A percentile compares a stretch with the other conserved stretches of the same genome.
Evolutionary conservation across 2,888 invertebrate species (phyloP).

Genomic region (Sussaba pulchella): DNA sequence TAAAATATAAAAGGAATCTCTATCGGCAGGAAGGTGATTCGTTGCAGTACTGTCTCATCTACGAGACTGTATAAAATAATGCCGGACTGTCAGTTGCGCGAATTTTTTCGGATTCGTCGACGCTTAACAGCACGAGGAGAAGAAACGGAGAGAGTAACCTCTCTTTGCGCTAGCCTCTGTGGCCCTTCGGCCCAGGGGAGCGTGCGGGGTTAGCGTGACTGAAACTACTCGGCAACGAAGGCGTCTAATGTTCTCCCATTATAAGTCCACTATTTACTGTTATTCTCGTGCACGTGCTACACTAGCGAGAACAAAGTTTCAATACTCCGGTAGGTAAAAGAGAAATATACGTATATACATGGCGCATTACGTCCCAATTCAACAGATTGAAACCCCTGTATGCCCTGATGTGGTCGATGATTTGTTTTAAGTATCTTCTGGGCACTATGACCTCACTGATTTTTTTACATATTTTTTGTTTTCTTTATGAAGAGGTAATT

Average conservation of each 20-base stretch:
- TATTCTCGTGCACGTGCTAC: constrained; percentile 5
- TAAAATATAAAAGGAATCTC: too few relatives aligned
- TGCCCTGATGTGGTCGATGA: too few relatives aligned
- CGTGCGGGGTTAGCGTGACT: constrained; percentile 41
- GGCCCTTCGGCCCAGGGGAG: constrained; percentile 1
- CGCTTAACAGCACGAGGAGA: neutral
- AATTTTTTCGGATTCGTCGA: neutral
- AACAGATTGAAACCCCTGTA: too few relatives aligned
- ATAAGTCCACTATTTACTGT: constrained; percentile 18
- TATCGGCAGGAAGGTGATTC: too few relatives aligned
- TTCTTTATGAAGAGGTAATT: too few relatives aligned
- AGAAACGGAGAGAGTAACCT: constrained; percentile 27
- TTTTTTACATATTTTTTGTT: too few relatives aligned
- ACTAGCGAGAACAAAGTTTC: constrained; percentile 9
- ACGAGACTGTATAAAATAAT: too few relatives aligned
- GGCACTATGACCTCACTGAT: too few relatives aligned
- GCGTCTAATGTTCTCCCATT: constrained; percentile 37
- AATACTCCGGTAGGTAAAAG: constrained; percentile 2
- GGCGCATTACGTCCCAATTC: too few relatives aligned
- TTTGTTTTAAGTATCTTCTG: too few relatives aligned
- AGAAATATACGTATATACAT: neutral
- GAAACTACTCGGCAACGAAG: constrained; percentile 30
- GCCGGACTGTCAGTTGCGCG: too few relatives aligned
- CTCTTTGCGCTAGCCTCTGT: constrained; percentile 10
- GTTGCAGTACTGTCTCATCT: too few relatives aligned